phyloP scores from a whole-genome alignment of 2,113 vertebrate species.

The Hypanus sabinus region DNA sequence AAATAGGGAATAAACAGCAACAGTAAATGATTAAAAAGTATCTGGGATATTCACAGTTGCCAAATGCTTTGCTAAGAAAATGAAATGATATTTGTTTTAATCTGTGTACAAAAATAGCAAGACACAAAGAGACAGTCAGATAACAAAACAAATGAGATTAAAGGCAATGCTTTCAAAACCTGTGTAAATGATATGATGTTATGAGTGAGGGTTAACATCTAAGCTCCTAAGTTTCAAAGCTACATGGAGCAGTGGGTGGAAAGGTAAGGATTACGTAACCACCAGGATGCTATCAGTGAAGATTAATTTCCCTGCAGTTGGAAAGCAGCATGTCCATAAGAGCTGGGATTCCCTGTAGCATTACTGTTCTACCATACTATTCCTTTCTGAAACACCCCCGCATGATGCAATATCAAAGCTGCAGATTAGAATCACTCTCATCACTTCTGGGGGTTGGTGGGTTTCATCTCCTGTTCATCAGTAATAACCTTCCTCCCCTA shows the following conservation, averaged over 20 bases:
- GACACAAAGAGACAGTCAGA: neutral
- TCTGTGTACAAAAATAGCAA: neutral
- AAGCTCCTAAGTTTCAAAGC: neutral
- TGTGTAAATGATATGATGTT: neutral
- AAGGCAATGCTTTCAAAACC: neutral
- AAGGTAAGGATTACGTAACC: neutral
- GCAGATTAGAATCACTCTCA: neutral
- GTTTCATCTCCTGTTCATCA: neutral
- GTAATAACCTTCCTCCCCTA: neutral
- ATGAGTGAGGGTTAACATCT: slow-evolving; percentile 14
- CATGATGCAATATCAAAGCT: neutral
- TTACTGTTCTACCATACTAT: neutral
- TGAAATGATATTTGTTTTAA: neutral
- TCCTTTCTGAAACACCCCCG: neutral
- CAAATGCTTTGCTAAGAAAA: neutral
- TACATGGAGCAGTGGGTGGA: neutral
- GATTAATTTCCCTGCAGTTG: neutral
- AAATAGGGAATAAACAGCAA: neutral
- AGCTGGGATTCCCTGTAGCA: neutral
- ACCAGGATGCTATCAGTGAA: neutral
- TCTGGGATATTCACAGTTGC: neutral
- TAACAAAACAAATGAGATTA: slow-evolving; percentile 5
- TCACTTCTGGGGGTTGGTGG: neutral
- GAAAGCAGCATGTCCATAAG: neutral
- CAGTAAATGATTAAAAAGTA: neutral